Evolutionary conservation across 2,888 invertebrate species (phyloP).

Genomic region (Callyntrura guangdongensis): DNA sequence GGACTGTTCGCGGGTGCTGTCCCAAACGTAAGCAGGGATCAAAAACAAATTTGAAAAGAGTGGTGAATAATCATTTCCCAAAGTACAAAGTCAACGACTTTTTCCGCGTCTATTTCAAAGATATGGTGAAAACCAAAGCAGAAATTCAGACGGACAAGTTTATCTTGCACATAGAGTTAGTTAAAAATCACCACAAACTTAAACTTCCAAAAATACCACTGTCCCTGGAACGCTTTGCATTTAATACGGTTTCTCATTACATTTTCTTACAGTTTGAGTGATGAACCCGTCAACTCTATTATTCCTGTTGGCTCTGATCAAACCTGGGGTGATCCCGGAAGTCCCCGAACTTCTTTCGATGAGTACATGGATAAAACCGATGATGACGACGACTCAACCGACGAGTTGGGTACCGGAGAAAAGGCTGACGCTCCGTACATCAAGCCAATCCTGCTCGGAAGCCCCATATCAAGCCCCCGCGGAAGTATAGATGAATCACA

Average conservation of each 20-base stretch:
- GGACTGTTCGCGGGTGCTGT: not conserved
- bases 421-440: not conserved
- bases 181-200: not conserved
- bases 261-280: not conserved
- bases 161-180: slow-evolving; percentile 36
- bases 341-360: slow-evolving; percentile 37
- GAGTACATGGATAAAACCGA: slow-evolving; percentile 37
- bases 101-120: slow-evolving; percentile 57
- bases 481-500: too few relatives aligned
- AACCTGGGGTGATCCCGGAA: slow-evolving; percentile 54
- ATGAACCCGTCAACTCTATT: not conserved
- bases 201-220: too few relatives aligned
- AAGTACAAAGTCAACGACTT: slow-evolving; percentile 63
- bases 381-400: slow-evolving; percentile 1
- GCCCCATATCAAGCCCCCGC: too few relatives aligned
- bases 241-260: too few relatives aligned
- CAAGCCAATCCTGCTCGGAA: not conserved
- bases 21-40: not conserved
- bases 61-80: slow-evolving; percentile 32
- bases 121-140: not conserved
- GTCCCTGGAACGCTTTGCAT: too few relatives aligned
- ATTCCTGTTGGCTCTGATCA: not conserved
- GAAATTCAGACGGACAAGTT: slow-evolving; percentile 38
- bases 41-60: not conserved
- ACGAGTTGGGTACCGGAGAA: not conserved